These are phyloP conservation scores for Taeniopygia guttata DNA, from an alignment of 2,797 vertebrate species.

Conservation along the genomic window DNA sequence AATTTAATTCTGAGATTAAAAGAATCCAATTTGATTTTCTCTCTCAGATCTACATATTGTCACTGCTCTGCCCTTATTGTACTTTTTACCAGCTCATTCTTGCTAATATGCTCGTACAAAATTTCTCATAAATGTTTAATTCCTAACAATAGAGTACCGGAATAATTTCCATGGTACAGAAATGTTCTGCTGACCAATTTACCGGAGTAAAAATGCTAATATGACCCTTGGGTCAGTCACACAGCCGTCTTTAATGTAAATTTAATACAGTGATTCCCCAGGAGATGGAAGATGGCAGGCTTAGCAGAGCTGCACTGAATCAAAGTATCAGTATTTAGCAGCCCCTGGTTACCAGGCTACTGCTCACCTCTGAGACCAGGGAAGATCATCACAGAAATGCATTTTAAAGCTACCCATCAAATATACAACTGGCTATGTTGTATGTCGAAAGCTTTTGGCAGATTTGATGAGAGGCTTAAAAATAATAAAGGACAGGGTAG, in stretches of 20 bases:
- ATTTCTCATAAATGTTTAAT: slow-evolving; percentile 66
- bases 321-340: slow-evolving; percentile 28
- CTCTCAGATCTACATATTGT: slow-evolving; percentile 5
- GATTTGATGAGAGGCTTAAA: background rate
- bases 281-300: slow-evolving; percentile 15
- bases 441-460: background rate
- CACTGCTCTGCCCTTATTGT: background rate
- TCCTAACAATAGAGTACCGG: slow-evolving; percentile 33
- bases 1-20: slow-evolving; percentile 31
- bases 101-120: slow-evolving; percentile 43
- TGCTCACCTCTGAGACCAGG: background rate
- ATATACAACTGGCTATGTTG: background rate
- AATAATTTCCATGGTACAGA: slow-evolving; percentile 43
- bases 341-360: slow-evolving; percentile 22
- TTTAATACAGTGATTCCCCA: slow-evolving; percentile 44
- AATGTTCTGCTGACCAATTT: slow-evolving; percentile 59
- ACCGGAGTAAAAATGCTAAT: slow-evolving; percentile 53
- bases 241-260: slow-evolving; percentile 51
- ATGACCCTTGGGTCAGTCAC: slow-evolving; percentile 40
- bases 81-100: slow-evolving; percentile 21
- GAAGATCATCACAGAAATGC: background rate
- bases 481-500: background rate
- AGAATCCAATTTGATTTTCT: background rate
- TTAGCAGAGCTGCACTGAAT: slow-evolving; percentile 7
- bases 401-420: background rate